Evolutionary conservation across 2,797 vertebrate genomes (phyloP).

Genomic region (Sternarchorhynchus goeldii): DNA sequence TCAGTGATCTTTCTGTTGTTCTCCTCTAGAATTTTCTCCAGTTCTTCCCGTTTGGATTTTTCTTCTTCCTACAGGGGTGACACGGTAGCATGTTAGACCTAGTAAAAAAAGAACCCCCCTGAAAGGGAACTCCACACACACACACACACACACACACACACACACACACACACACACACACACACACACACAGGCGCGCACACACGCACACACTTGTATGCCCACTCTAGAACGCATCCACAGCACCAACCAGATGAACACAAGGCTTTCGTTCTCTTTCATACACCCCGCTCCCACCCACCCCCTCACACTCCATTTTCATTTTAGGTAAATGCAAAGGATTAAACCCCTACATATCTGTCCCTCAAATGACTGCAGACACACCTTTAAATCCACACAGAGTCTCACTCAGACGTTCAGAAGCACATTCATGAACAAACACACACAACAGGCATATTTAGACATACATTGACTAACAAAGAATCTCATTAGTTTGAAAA

Average conservation of each 20-base stretch:
- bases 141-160: constrained; percentile 39
- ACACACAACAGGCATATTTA: constrained; percentile 51
- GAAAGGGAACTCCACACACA: constrained; percentile 43
- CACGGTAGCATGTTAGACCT: constrained; percentile 87
- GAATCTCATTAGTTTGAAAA: constrained; percentile 51
- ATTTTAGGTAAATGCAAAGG: constrained; percentile 42
- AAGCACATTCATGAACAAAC: constrained; percentile 45
- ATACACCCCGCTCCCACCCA: constrained; percentile 32
- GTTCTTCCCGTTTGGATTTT: constrained; percentile 96
- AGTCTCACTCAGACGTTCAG: constrained; percentile 41
- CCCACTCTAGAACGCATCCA: constrained; percentile 35
- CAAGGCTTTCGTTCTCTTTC: constrained; percentile 33
- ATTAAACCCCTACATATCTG: constrained; percentile 29
- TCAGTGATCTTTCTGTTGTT: constrained; percentile 99
- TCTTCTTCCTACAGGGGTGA: constrained; percentile 98
- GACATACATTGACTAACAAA: constrained; percentile 72
- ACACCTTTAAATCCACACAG: constrained; percentile 48
- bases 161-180: constrained; percentile 29
- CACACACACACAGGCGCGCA: constrained; percentile 44
- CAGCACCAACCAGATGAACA: constrained; percentile 43
- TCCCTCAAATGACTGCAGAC: constrained; percentile 46
- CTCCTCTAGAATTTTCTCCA: constrained; percentile 98
- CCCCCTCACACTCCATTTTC: constrained; percentile 33
- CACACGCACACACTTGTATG: constrained; percentile 51
- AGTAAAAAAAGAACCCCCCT: constrained; percentile 64